phyloP scores from a whole-genome alignment of 2,797 vertebrate genomes.

The Ctenopoma multispine region DNA sequence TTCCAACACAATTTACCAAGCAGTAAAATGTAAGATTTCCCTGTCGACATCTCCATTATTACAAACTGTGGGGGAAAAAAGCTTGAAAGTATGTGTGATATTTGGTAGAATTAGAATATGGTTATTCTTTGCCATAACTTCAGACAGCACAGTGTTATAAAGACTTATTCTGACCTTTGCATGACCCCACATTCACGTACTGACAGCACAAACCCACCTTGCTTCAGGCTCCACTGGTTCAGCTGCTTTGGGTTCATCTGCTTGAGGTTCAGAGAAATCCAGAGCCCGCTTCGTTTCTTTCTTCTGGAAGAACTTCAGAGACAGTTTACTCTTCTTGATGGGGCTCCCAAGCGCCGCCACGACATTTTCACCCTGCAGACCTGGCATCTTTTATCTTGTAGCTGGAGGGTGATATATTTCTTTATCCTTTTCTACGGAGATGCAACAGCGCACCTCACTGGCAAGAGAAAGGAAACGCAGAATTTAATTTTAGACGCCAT shows the following conservation, averaged over 20 bases:
- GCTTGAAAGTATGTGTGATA: neutral
- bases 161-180: neutral
- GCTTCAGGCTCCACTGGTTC: constrained; percentile 82
- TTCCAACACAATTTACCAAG: neutral
- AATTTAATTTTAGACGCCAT: constrained; percentile 48
- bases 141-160: neutral
- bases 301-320: constrained; percentile 96
- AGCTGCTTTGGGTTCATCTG: constrained; percentile 81
- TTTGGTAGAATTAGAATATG: too few relatives aligned
- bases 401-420: too few relatives aligned
- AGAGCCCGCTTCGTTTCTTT: constrained; percentile 94
- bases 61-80: neutral
- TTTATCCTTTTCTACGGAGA: constrained; percentile 12
- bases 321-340: constrained; percentile 91
- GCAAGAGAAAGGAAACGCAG: constrained; percentile 13
- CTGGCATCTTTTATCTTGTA: constrained; percentile 71
- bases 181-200: neutral
- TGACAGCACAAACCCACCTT: constrained; percentile 64
- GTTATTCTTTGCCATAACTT: neutral
- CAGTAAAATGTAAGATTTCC: neutral
- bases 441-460: constrained; percentile 68
- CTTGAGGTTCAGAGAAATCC: constrained; percentile 91
- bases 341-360: constrained; percentile 87
- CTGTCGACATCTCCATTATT: neutral
- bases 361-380: constrained; percentile 86